These are phyloP conservation scores for Hippolais icterina DNA, from an alignment of 2,113 vertebrate species.

Conservation along the genomic window DNA sequence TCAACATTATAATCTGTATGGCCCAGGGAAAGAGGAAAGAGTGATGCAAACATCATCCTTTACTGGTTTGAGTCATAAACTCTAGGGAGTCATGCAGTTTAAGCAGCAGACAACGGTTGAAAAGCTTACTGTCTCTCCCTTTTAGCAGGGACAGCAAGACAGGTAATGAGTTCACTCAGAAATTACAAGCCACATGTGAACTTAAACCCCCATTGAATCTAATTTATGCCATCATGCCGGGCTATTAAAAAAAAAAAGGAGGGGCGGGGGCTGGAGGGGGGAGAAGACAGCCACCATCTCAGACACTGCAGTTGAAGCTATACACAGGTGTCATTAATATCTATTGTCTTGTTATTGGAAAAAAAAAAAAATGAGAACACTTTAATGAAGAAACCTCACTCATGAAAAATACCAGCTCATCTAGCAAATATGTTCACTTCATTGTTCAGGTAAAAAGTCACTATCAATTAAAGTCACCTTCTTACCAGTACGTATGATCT, in stretches of 20 bases:
- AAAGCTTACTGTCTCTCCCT: not conserved
- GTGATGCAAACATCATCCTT: not conserved
- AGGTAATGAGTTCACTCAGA: not conserved
- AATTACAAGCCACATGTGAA: not conserved
- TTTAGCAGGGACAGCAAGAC: not conserved
- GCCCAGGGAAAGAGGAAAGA: not conserved
- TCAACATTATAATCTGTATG: not conserved
- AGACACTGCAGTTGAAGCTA: not conserved
- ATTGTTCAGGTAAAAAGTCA: not conserved
- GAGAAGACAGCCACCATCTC: not conserved
- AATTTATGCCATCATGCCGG: not conserved
- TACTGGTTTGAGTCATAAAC: not conserved
- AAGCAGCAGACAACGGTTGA: not conserved
- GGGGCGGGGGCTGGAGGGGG: fast-evolving
- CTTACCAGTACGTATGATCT: not conserved
- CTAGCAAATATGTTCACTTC: not conserved
- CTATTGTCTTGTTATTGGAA: not conserved
- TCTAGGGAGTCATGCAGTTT: not conserved
- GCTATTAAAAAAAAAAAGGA: not conserved
- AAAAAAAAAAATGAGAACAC: not conserved
- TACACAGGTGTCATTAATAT: not conserved
- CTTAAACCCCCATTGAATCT: not conserved
- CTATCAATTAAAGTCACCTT: not conserved
- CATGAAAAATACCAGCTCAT: not conserved
- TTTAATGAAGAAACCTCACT: not conserved